These are phyloP conservation scores for Tenebrosternarchus preto DNA, from an alignment of 2,113 vertebrate genomes.

Conservation along the genomic window DNA sequence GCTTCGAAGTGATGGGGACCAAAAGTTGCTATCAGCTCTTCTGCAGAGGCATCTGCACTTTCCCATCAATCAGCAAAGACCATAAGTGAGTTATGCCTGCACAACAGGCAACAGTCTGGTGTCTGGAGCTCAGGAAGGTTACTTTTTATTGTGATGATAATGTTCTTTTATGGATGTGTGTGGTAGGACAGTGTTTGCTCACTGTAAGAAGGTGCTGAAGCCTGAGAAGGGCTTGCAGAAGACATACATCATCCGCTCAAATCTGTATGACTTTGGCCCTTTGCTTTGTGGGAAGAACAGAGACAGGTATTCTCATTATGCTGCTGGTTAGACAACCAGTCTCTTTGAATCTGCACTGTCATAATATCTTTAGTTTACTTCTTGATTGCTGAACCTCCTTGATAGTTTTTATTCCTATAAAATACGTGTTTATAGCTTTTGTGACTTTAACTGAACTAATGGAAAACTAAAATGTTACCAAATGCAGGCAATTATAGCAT, in stretches of 20 bases:
- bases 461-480: neutral
- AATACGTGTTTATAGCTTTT: neutral
- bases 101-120: slow-evolving; percentile 34
- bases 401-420: neutral
- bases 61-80: slow-evolving; percentile 81
- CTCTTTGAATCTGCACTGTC: neutral
- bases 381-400: neutral
- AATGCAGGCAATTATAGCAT: too few species aligned
- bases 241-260: slow-evolving; percentile 73
- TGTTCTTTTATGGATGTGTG: slow-evolving; percentile 11
- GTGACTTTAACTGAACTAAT: neutral
- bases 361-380: neutral
- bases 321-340: neutral
- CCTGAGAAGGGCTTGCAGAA: slow-evolving; percentile 73
- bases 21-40: slow-evolving; percentile 76
- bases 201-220: slow-evolving; percentile 65
- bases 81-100: slow-evolving; percentile 74
- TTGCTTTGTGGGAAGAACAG: slow-evolving; percentile 88
- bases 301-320: slow-evolving; percentile 75
- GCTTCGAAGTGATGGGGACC: slow-evolving; percentile 84
- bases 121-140: neutral
- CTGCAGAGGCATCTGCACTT: slow-evolving; percentile 79
- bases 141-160: neutral
- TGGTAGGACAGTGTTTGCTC: slow-evolving; percentile 80
- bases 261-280: slow-evolving; percentile 85